Evolutionary conservation across 2,888 invertebrate genomes (phyloP).

Genomic region (Acronicta aceris): DNA sequence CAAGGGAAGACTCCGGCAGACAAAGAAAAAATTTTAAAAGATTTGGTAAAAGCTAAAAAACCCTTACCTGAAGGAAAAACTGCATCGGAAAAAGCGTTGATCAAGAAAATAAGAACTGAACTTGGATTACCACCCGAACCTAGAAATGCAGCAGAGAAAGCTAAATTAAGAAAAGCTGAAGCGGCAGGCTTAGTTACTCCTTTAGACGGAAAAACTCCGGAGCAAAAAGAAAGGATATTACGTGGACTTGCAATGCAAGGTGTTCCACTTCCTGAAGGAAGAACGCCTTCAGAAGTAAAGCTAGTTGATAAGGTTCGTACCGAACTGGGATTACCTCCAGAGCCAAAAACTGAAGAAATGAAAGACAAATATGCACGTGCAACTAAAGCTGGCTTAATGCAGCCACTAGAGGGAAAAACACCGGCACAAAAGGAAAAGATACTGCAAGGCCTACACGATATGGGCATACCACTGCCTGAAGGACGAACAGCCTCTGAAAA

Average conservation of each 20-base stretch:
- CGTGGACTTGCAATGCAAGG: constrained; percentile 46
- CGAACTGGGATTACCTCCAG: constrained; percentile 59
- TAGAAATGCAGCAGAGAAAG: constrained; percentile 19
- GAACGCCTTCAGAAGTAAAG: constrained; percentile 58
- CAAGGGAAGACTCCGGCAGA: constrained; percentile 27
- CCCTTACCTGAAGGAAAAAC: constrained; percentile 34
- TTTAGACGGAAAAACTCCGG: constrained; percentile 47
- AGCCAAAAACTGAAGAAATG: constrained; percentile 53
- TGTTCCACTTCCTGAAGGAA: constrained; percentile 39
- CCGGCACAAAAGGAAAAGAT: constrained; percentile 22
- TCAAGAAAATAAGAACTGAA: constrained; percentile 18
- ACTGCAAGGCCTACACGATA: constrained; percentile 9
- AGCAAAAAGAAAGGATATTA: constrained; percentile 54
- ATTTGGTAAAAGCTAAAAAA: constrained; percentile 19
- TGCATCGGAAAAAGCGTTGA: constrained; percentile 30
- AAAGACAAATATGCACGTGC: constrained; percentile 56
- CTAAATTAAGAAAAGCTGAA: constrained; percentile 23
- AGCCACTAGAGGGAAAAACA: constrained; percentile 61
- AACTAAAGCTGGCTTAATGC: constrained; percentile 49
- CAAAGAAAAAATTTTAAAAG: constrained; percentile 28
- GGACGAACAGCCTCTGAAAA: constrained; percentile 21
- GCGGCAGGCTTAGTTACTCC: constrained; percentile 23
- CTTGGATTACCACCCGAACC: constrained; percentile 38
- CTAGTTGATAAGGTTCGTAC: constrained; percentile 55
- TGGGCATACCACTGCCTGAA: constrained; percentile 52